A percentile compares a stretch with the other conserved stretches of the same genome.
These are phyloP conservation scores for Apeira syringaria DNA, from an alignment of 2,888 invertebrate genomes.

Conservation along the genomic window DNA sequence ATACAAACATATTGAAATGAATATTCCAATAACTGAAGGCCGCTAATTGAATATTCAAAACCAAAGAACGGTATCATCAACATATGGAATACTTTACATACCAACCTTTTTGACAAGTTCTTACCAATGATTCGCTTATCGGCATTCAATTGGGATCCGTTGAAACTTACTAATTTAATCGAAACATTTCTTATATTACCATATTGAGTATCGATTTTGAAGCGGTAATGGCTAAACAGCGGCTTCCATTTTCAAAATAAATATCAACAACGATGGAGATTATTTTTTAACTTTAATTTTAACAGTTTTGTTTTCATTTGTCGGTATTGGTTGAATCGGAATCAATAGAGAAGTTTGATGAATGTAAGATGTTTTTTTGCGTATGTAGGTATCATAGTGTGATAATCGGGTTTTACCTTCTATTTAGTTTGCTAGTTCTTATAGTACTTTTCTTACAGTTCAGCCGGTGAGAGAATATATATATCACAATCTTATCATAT, in stretches of 20 bases:
- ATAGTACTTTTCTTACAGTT: no score
- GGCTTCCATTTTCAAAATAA: constrained; percentile 26
- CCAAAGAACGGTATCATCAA: constrained; percentile 12
- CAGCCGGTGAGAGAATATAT: no score
- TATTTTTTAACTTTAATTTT: constrained; percentile 11
- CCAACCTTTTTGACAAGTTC: constrained; percentile 18
- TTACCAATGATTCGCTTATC: constrained; percentile 27
- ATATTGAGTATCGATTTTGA: constrained; percentile 28
- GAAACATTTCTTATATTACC: constrained; percentile 26
- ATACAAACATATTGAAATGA: no score
- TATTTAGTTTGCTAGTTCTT: no score
- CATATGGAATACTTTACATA: constrained; percentile 17
- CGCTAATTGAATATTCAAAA: constrained; percentile 15
- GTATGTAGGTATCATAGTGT: no score
- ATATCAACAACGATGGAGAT: constrained; percentile 19
- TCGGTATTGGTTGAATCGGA: constrained; percentile 11
- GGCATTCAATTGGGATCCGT: constrained; percentile 16
- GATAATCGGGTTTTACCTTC: no score
- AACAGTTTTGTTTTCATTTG: constrained; percentile 22
- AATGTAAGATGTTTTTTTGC: no score
- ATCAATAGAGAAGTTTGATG: no score
- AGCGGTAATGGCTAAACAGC: constrained; percentile 22
- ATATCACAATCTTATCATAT: no score
- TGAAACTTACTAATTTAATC: constrained; percentile 24
- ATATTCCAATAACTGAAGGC: constrained; percentile 13